Percentiles rank a stretch among this genome's conserved stretches.
Conservation (phyloP, 2,113 vertebrate species). For the Bufo bufo region DNA sequence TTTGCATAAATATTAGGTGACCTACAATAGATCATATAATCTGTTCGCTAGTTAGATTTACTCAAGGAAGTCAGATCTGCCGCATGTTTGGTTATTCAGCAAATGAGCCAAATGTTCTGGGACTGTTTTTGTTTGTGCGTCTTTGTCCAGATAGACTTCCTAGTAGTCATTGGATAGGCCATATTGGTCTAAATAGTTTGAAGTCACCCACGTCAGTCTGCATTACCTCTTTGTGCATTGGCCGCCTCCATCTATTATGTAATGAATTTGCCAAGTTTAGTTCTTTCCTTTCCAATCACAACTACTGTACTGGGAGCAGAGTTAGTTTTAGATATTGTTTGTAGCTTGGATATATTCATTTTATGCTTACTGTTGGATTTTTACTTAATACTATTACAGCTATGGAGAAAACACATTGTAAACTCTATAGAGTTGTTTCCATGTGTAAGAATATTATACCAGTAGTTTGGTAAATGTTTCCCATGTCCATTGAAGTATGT, state of each 20-base stretch:
- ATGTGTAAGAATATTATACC: not conserved
- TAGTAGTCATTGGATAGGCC: not conserved
- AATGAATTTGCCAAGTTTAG: not conserved
- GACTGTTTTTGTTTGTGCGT: not conserved
- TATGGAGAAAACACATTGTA: not conserved
- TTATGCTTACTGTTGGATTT: not conserved
- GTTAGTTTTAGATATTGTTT: not conserved
- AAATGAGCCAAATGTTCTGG: not conserved
- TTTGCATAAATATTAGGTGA: not conserved
- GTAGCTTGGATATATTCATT: not conserved
- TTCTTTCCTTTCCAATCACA: not conserved
- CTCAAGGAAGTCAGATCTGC: not conserved
- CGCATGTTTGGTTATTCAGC: not conserved
- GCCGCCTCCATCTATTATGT: not conserved
- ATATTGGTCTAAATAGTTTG: not conserved
- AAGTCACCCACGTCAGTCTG: not conserved
- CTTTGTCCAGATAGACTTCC: not conserved
- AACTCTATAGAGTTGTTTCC: not conserved
- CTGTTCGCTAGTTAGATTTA: not conserved
- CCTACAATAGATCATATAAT: not conserved
- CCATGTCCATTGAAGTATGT: not conserved
- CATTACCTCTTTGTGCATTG: not conserved
- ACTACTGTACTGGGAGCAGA: not conserved
- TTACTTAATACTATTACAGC: not conserved
- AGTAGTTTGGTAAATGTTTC: not conserved